Percentiles rank a stretch among this genome's conserved stretches.
phyloP scores from a whole-genome alignment of 2,113 vertebrate species.

The Prochilodus magdalenae region DNA sequence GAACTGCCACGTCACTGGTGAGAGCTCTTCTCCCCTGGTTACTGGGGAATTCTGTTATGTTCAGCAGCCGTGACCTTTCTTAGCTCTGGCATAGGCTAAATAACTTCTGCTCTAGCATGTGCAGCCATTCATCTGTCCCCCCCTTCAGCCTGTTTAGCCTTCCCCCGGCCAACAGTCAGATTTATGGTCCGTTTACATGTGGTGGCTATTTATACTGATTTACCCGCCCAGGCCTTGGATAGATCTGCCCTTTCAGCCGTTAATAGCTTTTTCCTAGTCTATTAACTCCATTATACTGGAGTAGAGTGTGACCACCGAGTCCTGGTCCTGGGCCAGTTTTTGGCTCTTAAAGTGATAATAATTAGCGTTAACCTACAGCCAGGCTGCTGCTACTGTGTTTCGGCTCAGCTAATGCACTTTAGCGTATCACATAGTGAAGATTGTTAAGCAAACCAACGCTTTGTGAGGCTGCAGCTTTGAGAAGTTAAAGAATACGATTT shows the following conservation, averaged over 20 bases:
- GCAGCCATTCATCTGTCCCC: neutral
- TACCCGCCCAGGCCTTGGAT: neutral
- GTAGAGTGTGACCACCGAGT: neutral
- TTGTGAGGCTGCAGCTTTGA: no score
- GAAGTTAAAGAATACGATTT: no score
- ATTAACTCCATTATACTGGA: neutral
- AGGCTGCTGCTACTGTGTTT: neutral
- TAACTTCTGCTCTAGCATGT: neutral
- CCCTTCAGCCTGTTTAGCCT: neutral
- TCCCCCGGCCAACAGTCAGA: neutral
- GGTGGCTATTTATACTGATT: slow-evolving; percentile 22
- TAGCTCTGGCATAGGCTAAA: neutral
- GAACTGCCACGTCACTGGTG: neutral
- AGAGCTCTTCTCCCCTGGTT: neutral
- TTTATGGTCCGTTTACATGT: slow-evolving; percentile 7
- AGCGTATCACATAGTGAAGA: no score
- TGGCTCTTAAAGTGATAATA: neutral
- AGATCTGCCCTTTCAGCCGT: slow-evolving; percentile 13
- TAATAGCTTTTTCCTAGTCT: neutral
- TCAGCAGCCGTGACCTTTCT: neutral
- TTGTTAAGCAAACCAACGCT: no score
- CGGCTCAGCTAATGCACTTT: no score
- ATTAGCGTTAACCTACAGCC: neutral
- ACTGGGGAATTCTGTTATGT: neutral
- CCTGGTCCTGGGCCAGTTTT: neutral